phyloP scores from a whole-genome alignment of 2,888 invertebrate genomes.

The Mythimna pallens region DNA sequence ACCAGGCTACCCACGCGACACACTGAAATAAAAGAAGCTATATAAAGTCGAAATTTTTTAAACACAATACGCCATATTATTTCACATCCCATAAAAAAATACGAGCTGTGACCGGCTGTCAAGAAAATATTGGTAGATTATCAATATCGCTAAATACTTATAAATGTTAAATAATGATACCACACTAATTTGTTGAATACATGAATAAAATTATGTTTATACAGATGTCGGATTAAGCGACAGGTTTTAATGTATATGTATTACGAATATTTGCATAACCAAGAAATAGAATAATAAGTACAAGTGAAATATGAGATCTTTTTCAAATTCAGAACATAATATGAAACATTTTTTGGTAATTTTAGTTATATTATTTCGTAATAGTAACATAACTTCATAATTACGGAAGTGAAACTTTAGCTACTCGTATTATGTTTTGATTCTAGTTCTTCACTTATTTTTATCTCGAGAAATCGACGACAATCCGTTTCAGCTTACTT shows the following conservation, averaged over 20 bases:
- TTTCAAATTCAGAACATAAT: not conserved
- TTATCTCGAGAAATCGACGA: not conserved
- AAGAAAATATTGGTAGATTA: not conserved
- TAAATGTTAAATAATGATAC: slow-evolving; percentile 22
- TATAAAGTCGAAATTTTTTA: too few relatives aligned
- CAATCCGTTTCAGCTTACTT: not conserved
- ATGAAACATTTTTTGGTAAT: not conserved
- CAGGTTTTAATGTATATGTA: slow-evolving; percentile 2
- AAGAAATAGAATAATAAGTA: slow-evolving; percentile 2
- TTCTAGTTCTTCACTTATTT: not conserved
- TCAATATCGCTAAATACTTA: not conserved
- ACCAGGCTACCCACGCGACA: not conserved
- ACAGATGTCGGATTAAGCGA: slow-evolving; percentile 28
- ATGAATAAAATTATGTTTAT: slow-evolving; percentile 24
- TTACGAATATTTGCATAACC: slow-evolving; percentile 21
- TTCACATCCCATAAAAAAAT: too few relatives aligned
- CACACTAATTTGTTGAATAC: not conserved
- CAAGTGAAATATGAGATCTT: not conserved
- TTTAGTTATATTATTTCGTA: not conserved
- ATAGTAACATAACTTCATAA: not conserved
- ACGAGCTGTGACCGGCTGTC: too few relatives aligned
- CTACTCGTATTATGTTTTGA: too few relatives aligned
- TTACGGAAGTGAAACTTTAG: not conserved
- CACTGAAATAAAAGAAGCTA: not conserved
- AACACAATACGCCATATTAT: too few relatives aligned